phyloP scores from a whole-genome alignment of 2,888 invertebrate genomes.

The Microctonus aethiopoides region DNA sequence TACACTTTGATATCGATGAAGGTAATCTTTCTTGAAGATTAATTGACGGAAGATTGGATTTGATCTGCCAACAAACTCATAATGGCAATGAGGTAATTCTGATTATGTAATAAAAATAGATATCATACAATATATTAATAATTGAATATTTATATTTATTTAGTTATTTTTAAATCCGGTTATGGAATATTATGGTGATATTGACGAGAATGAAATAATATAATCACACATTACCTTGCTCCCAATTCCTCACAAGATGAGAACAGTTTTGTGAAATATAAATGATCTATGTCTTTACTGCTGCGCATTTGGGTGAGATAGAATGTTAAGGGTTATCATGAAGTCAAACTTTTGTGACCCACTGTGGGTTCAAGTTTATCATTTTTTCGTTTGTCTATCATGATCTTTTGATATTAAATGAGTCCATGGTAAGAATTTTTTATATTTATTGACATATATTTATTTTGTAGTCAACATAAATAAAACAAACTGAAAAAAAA shows the following conservation, averaged over 20 bases:
- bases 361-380: constrained; percentile 20
- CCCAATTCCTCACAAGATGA: constrained; percentile 10
- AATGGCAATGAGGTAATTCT: constrained; percentile 16
- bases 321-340: constrained; percentile 3
- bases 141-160: not conserved
- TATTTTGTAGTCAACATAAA: not conserved
- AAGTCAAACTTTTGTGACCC: constrained; percentile 4
- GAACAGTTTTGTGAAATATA: not conserved
- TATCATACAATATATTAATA: not conserved
- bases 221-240: constrained; percentile 1
- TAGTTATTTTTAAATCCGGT: not conserved
- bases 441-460: not conserved
- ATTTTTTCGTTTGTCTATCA: constrained; percentile 1
- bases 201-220: not conserved
- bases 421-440: not conserved
- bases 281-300: not conserved
- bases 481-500: not conserved
- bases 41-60: not conserved
- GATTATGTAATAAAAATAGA: constrained; percentile 1
- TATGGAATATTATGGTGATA: not conserved
- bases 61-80: constrained; percentile 9
- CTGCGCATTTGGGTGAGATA: not conserved
- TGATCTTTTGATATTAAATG: constrained; percentile 8
- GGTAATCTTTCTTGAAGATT: constrained; percentile 23
- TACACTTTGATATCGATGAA: constrained; percentile 20